Evolutionary conservation across 2,888 invertebrate genomes (phyloP).

Genomic region (Cryptocephalus moraei): DNA sequence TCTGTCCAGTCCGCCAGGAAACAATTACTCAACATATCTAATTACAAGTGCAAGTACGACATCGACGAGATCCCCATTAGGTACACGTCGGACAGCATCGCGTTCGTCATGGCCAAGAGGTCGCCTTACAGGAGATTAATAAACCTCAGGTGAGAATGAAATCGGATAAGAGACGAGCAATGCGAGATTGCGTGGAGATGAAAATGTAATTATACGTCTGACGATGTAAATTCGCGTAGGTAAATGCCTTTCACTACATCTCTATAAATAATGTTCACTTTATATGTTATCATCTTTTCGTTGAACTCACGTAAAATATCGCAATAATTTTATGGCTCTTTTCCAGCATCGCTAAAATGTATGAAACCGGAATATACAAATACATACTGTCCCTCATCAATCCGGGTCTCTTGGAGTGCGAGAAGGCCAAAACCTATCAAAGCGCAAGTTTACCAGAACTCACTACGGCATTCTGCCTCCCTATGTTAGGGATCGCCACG

Average conservation of each 20-base stretch:
- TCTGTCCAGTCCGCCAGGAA: conserved; percentile 49
- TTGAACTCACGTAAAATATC: too few species aligned
- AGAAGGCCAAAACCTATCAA: conserved; percentile 44
- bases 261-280: too few species aligned
- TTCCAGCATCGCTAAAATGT: conserved; percentile 31
- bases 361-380: conserved; percentile 16
- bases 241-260: too few species aligned
- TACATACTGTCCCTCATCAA: conserved; percentile 26
- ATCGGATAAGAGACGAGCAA: too few species aligned
- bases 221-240: too few species aligned
- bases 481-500: conserved; percentile 38
- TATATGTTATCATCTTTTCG: too few species aligned
- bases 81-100: conserved; percentile 46
- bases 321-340: too few species aligned
- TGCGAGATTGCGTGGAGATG: too few species aligned
- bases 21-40: conserved; percentile 35
- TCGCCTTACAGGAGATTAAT: conserved; percentile 51
- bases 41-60: conserved; percentile 40
- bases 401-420: conserved; percentile 46
- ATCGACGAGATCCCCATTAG: conserved; percentile 48
- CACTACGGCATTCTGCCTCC: conserved; percentile 43
- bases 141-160: conserved; percentile 30
- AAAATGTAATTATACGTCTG: too few species aligned
- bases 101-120: conserved; percentile 45
- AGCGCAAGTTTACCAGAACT: conserved; percentile 51